Conservation (phyloP, 1,140 invertebrate species). For the Pristionchus pacificus region DNA sequence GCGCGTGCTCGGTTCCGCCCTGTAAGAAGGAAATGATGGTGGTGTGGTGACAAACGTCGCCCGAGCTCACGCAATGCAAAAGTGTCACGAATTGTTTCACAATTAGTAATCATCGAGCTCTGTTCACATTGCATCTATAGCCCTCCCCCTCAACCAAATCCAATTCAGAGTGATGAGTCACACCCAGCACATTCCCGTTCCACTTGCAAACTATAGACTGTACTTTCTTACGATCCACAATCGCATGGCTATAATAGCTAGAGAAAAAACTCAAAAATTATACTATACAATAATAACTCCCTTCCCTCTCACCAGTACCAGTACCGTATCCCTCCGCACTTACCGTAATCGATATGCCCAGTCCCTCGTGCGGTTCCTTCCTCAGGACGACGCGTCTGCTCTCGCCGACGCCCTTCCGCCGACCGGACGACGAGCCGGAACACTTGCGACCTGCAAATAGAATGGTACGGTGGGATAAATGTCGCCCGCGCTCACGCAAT, state of each 20-base stretch:
- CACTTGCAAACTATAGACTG: too few relatives aligned
- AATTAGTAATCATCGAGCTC: too few relatives aligned
- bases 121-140: too few relatives aligned
- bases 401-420: conserved; percentile 61
- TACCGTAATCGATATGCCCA: conserved; percentile 74
- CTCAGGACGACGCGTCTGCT: conserved; percentile 61
- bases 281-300: background rate
- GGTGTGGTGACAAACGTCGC: too few relatives aligned
- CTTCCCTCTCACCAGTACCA: background rate
- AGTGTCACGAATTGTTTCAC: too few relatives aligned
- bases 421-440: too few relatives aligned
- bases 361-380: conserved; percentile 69
- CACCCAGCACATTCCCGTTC: too few relatives aligned
- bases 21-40: conserved; percentile 48
- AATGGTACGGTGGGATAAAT: background rate
- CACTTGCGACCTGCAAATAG: too few relatives aligned
- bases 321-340: conserved; percentile 51
- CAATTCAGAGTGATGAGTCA: too few relatives aligned
- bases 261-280: conserved; percentile 13
- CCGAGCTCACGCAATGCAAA: background rate
- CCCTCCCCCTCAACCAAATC: too few relatives aligned
- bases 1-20: conserved; percentile 78
- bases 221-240: too few relatives aligned
- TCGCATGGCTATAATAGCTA: background rate
- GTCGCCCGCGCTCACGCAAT: too few relatives aligned